Percentiles rank a stretch among this genome's conserved stretches.
These are phyloP conservation scores for Heliconius hewitsoni DNA, from an alignment of 1,140 invertebrate species.

Conservation along the genomic window DNA sequence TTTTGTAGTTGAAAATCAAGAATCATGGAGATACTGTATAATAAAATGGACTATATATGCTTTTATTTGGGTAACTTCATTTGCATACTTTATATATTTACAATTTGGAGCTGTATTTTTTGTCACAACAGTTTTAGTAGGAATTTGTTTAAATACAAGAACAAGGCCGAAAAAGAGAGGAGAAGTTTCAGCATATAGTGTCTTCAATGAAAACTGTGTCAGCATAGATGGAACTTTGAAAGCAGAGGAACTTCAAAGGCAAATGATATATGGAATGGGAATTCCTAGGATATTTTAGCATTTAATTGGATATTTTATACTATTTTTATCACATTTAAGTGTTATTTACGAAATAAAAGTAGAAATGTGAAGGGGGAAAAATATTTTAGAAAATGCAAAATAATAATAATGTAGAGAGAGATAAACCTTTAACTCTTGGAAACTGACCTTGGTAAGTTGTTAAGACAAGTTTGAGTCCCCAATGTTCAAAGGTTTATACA, in stretches of 20 bases:
- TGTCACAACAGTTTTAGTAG: constrained; percentile 88
- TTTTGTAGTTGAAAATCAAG: constrained; percentile 50
- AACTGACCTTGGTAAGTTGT: no score
- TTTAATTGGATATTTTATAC: neutral
- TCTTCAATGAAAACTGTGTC: constrained; percentile 97
- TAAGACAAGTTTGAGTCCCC: no score
- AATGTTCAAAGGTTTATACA: no score
- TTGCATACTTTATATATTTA: constrained; percentile 82
- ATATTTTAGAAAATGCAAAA: no score
- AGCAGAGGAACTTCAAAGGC: constrained; percentile 96
- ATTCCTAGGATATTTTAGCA: constrained; percentile 54
- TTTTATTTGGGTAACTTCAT: constrained; percentile 67
- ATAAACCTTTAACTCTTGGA: no score
- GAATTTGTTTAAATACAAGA: constrained; percentile 93
- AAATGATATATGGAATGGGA: constrained; percentile 87
- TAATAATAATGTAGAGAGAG: no score
- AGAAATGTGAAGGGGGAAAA: no score
- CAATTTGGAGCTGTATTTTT: constrained; percentile 96
- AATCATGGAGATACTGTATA: constrained; percentile 63
- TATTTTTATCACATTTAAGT: no score
- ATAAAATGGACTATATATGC: constrained; percentile 62
- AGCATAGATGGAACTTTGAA: constrained; percentile 96
- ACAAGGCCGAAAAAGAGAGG: constrained; percentile 85
- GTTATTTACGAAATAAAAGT: no score
- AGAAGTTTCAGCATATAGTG: constrained; percentile 97